phyloP scores from a whole-genome alignment of 2,888 invertebrate genomes.

The Chorisops tibialis region DNA sequence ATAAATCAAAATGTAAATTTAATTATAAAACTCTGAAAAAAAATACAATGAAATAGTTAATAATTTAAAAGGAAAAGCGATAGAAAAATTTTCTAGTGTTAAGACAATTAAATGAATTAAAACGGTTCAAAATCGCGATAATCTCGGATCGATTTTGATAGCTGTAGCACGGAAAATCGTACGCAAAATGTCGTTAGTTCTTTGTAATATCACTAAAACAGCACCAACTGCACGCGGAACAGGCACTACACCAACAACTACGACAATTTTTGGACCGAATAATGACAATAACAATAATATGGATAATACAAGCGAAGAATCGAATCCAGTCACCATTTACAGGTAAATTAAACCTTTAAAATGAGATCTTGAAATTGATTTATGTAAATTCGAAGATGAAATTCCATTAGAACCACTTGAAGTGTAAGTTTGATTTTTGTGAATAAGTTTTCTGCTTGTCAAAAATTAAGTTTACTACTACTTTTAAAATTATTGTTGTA shows the following conservation, averaged over 20 bases:
- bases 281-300: slow-evolving; percentile 67
- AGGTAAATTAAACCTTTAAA: slow-evolving; percentile 71
- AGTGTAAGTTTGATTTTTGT: no score
- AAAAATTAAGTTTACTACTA: no score
- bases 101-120: slow-evolving; percentile 13
- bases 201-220: slow-evolving; percentile 39
- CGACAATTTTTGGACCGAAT: slow-evolving; percentile 16
- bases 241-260: slow-evolving; percentile 47
- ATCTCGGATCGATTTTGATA: slow-evolving; percentile 29
- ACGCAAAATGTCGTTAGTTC: slow-evolving; percentile 43
- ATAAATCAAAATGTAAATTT: no score
- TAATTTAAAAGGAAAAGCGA: no score
- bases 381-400: no score
- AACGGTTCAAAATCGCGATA: slow-evolving; percentile 33
- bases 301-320: slow-evolving; percentile 83
- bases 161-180: slow-evolving; percentile 21
- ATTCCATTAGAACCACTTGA: no score
- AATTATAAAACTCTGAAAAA: no score
- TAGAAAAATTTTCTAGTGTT: no score
- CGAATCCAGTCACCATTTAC: slow-evolving; percentile 84
- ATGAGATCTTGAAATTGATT: no score
- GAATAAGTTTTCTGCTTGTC: no score
- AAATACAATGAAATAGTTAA: no score
- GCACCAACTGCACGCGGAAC: slow-evolving; percentile 52
- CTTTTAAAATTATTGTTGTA: no score